Evolutionary conservation across 2,888 invertebrate species (phyloP), one percentile per base, ranked within the genome.

Genomic region (Molanna angustata): DNA sequence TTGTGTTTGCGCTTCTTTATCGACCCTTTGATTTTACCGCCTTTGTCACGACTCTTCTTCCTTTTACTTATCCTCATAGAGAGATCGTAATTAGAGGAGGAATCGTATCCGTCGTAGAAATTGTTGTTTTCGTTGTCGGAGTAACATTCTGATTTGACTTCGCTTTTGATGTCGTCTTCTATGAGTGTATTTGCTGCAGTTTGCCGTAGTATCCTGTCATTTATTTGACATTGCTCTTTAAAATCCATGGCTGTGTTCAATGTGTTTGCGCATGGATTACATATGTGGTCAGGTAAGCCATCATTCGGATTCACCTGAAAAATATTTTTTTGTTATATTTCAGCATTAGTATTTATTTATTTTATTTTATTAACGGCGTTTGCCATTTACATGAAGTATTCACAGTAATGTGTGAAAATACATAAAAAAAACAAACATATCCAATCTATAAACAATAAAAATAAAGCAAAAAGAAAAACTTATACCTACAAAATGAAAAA

Each of bases 231-330:
- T 35, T 46, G 52, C 4, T 33, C 21, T 46, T 46, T 52, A 16
- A 52, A 52, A 41, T 46, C 21, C 13, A 21, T 33, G 3, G 35
- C 33, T 31, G 42, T 41, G 7, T 52, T 44, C 7, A 52, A 11
- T 11, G 35, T 35, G 33, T 40, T 41, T 21, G 13, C 32, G 33
- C 52, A 52, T 13, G 39, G 11, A 11, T 32, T 39, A 22, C 52
- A 52, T 18, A 47, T 52, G 22, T 41, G 51, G n/a, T 51, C 40
- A 14, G 51, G 51, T 11, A 51, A 45, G 17, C 51, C 51, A 39
- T 51, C 51, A 40, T 45, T 32, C 17, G 44, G 19, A 16, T 40
- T 17, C n/a, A 51, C 32, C 51, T 51, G 16, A 21, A 51, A 44
- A 37, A 43, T 22, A 2, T n/a, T n/a, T n/a, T n/a, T n/a, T n/a